These are phyloP conservation scores for Philhelius pedissequus DNA, from an alignment of 2,888 invertebrate genomes.

Conservation along the genomic window DNA sequence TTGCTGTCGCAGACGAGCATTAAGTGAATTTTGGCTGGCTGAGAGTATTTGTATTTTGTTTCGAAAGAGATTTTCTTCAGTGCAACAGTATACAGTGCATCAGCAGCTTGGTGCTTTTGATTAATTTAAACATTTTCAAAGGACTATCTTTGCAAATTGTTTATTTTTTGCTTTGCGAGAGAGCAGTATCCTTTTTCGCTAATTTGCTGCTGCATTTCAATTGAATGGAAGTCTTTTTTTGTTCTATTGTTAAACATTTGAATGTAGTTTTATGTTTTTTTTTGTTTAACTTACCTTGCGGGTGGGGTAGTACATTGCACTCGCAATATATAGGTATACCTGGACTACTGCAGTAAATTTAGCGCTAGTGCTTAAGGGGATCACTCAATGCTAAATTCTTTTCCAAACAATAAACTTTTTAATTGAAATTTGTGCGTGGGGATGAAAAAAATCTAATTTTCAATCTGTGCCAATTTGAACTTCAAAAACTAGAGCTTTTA, in stretches of 20 bases:
- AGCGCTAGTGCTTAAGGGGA: too few relatives aligned
- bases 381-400: too few relatives aligned
- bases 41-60: conserved; percentile 3
- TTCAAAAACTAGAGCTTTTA: too few relatives aligned
- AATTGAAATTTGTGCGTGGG: too few relatives aligned
- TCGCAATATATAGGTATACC: too few relatives aligned
- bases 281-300: too few relatives aligned
- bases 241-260: neutral
- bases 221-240: neutral
- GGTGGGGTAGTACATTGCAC: too few relatives aligned
- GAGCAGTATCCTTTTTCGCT: neutral
- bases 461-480: too few relatives aligned
- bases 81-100: neutral
- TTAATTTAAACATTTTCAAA: neutral
- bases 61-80: neutral
- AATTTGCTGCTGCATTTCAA: neutral
- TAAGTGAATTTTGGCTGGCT: conserved; percentile 12
- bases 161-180: neutral
- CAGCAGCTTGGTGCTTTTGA: neutral
- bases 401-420: too few relatives aligned
- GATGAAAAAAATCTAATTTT: too few relatives aligned
- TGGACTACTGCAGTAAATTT: too few relatives aligned
- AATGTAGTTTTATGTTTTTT: too few relatives aligned
- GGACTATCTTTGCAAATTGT: neutral
- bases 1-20: conserved; percentile 30